Base-by-base conservation (phyloP, 1,140 invertebrate genomes). In the Trachymyrmex cornetzi region DNA sequence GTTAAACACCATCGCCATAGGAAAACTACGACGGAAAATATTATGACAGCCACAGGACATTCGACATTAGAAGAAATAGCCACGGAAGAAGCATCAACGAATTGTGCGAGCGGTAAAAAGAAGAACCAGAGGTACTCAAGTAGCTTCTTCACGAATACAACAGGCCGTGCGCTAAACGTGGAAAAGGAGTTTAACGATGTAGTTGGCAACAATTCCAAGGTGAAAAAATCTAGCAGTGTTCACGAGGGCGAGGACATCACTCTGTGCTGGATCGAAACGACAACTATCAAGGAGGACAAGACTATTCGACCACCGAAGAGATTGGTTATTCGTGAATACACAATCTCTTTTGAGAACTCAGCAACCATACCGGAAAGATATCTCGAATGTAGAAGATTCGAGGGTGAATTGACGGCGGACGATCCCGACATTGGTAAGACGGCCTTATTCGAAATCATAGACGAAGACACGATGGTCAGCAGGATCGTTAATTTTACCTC, bases 331-430 rank as follows among this genome's bases (percentile, higher is more conserved):
- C 87, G 89, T 38, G 92, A 93, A 24, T 93, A 87, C n/a, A 79
- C 89, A 12, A 93, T 93, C 12, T 92, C 91, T 0, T 93, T 92
- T 59, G 92, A 93, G 59, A 92, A 93, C 63, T 84, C 89, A 7
- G 91, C 87, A 30, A 84, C 87, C 16, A 92, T 91, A 85, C 90
- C 92, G 16, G 86, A 91, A 11, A 85, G 50, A 24, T 90, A 93
- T 55, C 77, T 91, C 34, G 88, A 92, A 19, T 90, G 91, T 50
- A 69, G 85, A 7, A 74, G 24, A 0, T 22, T 90, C 14, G 79
- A 87, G 19, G 88, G 88, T 6, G 91, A 92, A 79, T 55, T 91
- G 57, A 24, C 14, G 30, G 19, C 74, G 38, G 57, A 80, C 16
- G 75, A 87, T 64, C n/a, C 38, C 12, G 48, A 80, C 0, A 34